Base-by-base conservation (phyloP, 2,113 vertebrate genomes). In the Macrotis lagotis region DNA sequence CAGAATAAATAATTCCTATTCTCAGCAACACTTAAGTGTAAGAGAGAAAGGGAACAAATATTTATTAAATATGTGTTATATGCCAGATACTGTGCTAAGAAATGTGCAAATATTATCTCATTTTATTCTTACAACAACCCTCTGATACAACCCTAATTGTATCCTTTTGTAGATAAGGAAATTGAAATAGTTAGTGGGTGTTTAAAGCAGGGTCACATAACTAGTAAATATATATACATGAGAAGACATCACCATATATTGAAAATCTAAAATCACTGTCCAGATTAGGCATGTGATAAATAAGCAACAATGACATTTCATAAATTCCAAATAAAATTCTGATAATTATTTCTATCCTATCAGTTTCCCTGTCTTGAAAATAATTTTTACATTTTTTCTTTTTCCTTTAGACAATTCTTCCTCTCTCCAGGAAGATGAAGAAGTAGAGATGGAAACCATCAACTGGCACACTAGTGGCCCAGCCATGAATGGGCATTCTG, bases 351-450 rank as follows among this genome's bases (percentile, higher is more conserved):
- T 53, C 44, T 26, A 8, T n/a, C 9, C 12, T 47, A 44, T 97
- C 51, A 90, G 0, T 90, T 93, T 95, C 92, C 91, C 24, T 24
- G 92, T 90, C 48, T 14, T 47, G 25, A 1, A 37, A 93, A 92
- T 74, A 74, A 92, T 90, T 90, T 53, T 92, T 55, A 97, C 51
- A 97, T n/a, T 97, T 95, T 91, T 97, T 50, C 93, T 98, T 98
- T 95, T 93, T 93, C 92, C 98, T 98, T 93, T 97, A 99, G 98
- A 99, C 97, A 99, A 99, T 97, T 99, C 98, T 25, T 99, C 98
- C 0, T 98, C 98, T 49, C 98, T 98, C 93, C 98, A 98, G 95
- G 99, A 99, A 96, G 99, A 99, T 98, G 99, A 99, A 97, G 99
- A 98, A 96, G 93, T 99, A 98, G 99, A 98, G 94, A 99, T 99